phyloP scores from a whole-genome alignment of 2,888 invertebrate species.

The Orchesellides sinensis region DNA sequence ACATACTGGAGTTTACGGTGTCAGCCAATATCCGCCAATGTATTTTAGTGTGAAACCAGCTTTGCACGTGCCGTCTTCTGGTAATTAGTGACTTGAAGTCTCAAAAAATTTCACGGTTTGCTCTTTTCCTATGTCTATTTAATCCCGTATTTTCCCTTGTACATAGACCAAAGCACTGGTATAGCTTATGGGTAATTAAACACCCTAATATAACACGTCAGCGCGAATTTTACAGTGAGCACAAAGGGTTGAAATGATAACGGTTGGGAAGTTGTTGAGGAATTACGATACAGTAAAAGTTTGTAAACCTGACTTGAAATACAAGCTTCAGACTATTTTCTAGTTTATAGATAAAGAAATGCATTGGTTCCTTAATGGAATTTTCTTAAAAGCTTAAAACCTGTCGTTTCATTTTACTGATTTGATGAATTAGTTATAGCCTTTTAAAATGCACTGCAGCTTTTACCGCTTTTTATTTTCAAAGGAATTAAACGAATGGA shows the following conservation, averaged over 20 bases:
- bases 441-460: too few relatives aligned
- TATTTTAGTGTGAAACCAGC: neutral
- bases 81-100: conserved; percentile 30
- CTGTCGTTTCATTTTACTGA: too few relatives aligned
- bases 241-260: conserved; percentile 7
- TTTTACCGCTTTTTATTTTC: too few relatives aligned
- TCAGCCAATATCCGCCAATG: neutral
- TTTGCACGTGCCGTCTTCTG: conserved; percentile 31
- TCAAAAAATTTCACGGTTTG: conserved; percentile 30
- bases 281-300: neutral
- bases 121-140: too few relatives aligned
- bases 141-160: too few relatives aligned
- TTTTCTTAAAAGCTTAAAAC: too few relatives aligned
- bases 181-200: conserved; percentile 46
- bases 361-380: too few relatives aligned
- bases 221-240: conserved; percentile 14
- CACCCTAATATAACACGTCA: conserved; percentile 30
- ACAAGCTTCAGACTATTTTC: too few relatives aligned
- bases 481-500: too few relatives aligned
- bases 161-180: neutral
- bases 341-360: too few relatives aligned
- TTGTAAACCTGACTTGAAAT: too few relatives aligned
- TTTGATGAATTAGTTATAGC: too few relatives aligned
- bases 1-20: neutral
- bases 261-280: neutral